Evolutionary conservation across 2,113 vertebrate species (phyloP).

Genomic region (Charina bottae): DNA sequence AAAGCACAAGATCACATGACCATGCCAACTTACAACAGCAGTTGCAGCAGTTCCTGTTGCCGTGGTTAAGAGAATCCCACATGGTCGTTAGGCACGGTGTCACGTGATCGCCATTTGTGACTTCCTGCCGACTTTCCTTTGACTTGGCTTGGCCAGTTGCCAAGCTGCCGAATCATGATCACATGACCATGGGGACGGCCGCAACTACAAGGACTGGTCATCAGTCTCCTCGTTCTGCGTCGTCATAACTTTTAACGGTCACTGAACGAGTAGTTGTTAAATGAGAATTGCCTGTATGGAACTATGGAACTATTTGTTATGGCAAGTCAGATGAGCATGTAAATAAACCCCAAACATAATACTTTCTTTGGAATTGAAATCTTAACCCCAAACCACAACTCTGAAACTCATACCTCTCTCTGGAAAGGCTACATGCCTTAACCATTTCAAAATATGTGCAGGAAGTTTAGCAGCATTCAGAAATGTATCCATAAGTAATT

Average conservation of each 20-base stretch:
- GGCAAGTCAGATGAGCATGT: not conserved
- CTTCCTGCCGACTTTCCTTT: no score
- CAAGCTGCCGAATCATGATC: not conserved
- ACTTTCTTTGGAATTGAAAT: not conserved
- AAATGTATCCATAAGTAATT: not conserved
- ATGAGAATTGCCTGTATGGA: not conserved
- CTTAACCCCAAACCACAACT: not conserved
- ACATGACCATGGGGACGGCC: not conserved
- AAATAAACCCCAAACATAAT: not conserved
- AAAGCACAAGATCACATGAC: not conserved
- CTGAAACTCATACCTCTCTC: not conserved
- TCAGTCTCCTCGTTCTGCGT: not conserved
- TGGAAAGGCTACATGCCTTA: not conserved
- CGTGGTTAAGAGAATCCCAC: not conserved
- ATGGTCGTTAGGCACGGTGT: no score
- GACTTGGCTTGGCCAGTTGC: not conserved
- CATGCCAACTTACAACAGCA: not conserved
- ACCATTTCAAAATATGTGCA: not conserved
- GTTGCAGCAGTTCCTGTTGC: not conserved
- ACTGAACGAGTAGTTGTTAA: not conserved
- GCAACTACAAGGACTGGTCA: not conserved
- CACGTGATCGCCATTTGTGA: no score
- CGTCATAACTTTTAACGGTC: not conserved
- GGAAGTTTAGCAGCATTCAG: not conserved
- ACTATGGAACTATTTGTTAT: not conserved